Percentiles rank a stretch among this genome's conserved stretches.
phyloP scores from a whole-genome alignment of 2,888 invertebrate species.

The Alsophila aescularia region DNA sequence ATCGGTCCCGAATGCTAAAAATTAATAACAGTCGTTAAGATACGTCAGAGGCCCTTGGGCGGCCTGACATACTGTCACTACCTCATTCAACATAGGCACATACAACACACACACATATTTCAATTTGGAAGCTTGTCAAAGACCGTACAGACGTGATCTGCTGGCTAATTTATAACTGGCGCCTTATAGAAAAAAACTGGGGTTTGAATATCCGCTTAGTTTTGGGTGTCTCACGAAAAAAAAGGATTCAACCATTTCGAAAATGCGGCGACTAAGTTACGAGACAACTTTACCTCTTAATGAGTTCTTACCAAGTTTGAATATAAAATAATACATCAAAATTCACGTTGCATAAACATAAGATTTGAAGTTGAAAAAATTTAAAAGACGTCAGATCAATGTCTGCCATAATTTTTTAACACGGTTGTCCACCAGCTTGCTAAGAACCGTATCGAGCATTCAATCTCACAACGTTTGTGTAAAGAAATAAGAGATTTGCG shows the following conservation, averaged over 20 bases:
- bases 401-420: conserved; percentile 57
- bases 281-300: conserved; percentile 10
- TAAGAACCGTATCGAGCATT: conserved; percentile 48
- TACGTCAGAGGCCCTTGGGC: no score
- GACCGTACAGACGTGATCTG: not conserved
- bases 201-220: not conserved
- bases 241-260: not conserved
- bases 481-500: conserved; percentile 50
- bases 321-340: conserved; percentile 30
- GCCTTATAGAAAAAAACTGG: not conserved
- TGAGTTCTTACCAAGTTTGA: conserved; percentile 18
- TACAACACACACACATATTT: no score
- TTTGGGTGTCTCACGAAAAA: not conserved
- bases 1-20: no score
- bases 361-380: conserved; percentile 42
- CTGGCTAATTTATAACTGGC: not conserved
- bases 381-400: conserved; percentile 47
- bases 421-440: conserved; percentile 47
- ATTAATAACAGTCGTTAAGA: no score
- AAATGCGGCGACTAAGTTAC: conserved; percentile 13
- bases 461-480: conserved; percentile 34
- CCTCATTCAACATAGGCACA: no score
- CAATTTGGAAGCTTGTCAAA: no score
- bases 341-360: conserved; percentile 44
- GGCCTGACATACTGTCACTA: no score